Conservation (phyloP, 23 tunicate genomes). For the Aplidium turbinatum region DNA sequence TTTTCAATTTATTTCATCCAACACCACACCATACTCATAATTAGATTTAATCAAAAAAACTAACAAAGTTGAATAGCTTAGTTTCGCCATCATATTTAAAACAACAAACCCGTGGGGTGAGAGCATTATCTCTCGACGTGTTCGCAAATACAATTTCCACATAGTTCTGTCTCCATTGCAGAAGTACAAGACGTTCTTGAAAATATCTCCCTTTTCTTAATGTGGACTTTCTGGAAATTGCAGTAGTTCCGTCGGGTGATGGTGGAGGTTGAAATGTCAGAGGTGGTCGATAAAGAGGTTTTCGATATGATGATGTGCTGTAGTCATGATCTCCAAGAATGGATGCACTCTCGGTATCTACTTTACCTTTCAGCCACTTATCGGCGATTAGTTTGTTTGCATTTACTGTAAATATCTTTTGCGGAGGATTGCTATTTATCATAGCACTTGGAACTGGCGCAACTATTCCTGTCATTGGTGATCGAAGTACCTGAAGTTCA, state of each 20-base stretch:
- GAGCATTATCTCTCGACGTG: conserved; percentile 33
- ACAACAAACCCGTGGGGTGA: conserved; percentile 60
- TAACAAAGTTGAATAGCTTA: too few species aligned
- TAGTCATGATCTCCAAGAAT: conserved; percentile 20
- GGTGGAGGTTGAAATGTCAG: conserved; percentile 9
- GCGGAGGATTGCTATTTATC: too few species aligned
- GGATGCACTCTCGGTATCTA: too few species aligned
- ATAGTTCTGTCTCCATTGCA: conserved; percentile 56
- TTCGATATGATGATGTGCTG: not conserved
- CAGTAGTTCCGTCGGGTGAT: conserved; percentile 5
- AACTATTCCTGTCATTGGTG: too few species aligned
- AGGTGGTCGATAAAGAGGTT: not conserved
- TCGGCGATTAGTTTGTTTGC: not conserved
- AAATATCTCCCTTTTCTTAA: conserved; percentile 8
- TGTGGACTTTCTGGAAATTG: conserved; percentile 19
- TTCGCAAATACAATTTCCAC: conserved; percentile 78
- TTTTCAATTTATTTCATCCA: too few species aligned
- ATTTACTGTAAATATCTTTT: conserved; percentile 10
- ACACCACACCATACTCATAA: too few species aligned
- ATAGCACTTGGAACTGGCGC: too few species aligned
- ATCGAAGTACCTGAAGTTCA: too few species aligned
- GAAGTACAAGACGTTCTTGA: conserved; percentile 39
- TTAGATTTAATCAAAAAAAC: too few species aligned
- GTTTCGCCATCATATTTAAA: too few species aligned
- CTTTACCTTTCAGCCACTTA: conserved; percentile 11